Conservation (phyloP, 2,113 vertebrate genomes). For the Oncorhynchus tshawytscha region DNA sequence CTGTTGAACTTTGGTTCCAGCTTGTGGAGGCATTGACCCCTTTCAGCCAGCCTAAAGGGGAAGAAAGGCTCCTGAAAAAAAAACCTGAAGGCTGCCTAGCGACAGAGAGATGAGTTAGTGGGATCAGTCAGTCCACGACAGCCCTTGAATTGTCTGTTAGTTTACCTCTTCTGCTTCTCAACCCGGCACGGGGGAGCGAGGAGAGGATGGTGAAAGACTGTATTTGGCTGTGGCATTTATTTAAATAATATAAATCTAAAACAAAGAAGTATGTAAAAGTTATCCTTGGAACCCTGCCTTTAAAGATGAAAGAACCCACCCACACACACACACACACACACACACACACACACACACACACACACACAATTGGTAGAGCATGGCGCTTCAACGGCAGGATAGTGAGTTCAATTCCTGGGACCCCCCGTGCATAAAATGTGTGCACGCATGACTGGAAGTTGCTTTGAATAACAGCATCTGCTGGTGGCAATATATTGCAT, state of each 20-base stretch:
- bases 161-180: slow-evolving; percentile 68
- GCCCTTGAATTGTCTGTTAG: slow-evolving; percentile 60
- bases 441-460: too few species aligned
- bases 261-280: not conserved
- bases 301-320: too few species aligned
- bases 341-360: too few species aligned
- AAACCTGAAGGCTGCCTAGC: slow-evolving; percentile 57
- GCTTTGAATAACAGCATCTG: too few species aligned
- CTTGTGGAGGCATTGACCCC: slow-evolving; percentile 69
- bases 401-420: too few species aligned
- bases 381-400: too few species aligned
- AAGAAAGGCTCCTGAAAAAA: slow-evolving; percentile 53
- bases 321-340: too few species aligned
- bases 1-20: slow-evolving; percentile 69
- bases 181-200: slow-evolving; percentile 57
- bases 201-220: slow-evolving; percentile 13
- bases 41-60: slow-evolving; percentile 62
- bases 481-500: too few species aligned
- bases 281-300: too few species aligned
- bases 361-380: too few species aligned
- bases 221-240: not conserved
- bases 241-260: not conserved
- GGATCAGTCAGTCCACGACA: slow-evolving; percentile 58
- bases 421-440: too few species aligned
- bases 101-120: slow-evolving; percentile 55